Evolutionary conservation across 2,113 vertebrate species (phyloP).

Genomic region (Pogonocichla stellata): DNA sequence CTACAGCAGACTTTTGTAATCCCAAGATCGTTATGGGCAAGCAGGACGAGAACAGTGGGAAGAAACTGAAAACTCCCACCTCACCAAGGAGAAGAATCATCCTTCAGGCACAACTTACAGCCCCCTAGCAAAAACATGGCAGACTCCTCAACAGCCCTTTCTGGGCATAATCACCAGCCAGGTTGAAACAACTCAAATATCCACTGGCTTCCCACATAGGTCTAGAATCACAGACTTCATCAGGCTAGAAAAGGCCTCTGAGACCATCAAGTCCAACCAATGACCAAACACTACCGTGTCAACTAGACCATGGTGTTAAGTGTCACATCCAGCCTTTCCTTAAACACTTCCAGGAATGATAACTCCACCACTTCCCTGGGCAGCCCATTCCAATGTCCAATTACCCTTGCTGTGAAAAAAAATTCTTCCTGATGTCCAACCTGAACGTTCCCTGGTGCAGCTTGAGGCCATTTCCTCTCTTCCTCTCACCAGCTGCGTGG

Average conservation of each 20-base stretch:
- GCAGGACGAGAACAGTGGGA: rapidly evolving
- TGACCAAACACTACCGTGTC: rapidly evolving
- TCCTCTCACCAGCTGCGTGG: neutral
- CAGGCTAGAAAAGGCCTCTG: neutral
- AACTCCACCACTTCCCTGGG: neutral
- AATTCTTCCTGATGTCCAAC: neutral
- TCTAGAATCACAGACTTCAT: neutral
- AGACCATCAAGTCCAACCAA: neutral
- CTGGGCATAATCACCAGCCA: neutral
- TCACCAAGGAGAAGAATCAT: rapidly evolving
- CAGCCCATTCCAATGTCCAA: neutral
- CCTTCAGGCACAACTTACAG: no score
- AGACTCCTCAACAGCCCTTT: rapidly evolving
- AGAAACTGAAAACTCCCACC: neutral
- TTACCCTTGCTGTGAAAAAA: neutral
- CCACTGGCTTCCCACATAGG: no score
- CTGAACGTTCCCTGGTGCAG: neutral
- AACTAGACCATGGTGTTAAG: neutral
- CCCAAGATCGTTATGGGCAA: rapidly evolving
- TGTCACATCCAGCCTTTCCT: neutral
- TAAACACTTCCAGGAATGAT: neutral
- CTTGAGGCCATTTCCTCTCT: neutral
- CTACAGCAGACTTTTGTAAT: neutral
- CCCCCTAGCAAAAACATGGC: neutral
- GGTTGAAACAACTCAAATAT: no score